phyloP scores from a whole-genome alignment of 2,888 invertebrate species.

The Hypena proboscidalis region DNA sequence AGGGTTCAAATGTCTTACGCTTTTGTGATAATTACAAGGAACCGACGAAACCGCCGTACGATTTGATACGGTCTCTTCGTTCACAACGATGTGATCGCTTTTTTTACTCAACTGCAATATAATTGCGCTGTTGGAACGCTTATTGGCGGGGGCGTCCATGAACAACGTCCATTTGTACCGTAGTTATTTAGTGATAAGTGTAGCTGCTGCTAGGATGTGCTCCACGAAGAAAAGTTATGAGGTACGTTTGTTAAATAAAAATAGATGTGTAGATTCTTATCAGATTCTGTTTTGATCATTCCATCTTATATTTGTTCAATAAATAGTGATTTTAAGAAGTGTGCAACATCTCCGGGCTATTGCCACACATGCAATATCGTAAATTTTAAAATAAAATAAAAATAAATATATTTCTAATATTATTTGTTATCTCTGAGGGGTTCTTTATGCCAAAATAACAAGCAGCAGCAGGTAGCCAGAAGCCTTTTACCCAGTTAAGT shows the following conservation, averaged over 20 bases:
- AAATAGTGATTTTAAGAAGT: too few species aligned
- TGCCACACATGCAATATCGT: too few species aligned
- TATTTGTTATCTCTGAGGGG: too few species aligned
- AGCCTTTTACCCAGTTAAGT: too few species aligned
- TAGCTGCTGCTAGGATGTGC: constrained; percentile 61
- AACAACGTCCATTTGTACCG: constrained; percentile 52
- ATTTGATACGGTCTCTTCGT: constrained; percentile 28
- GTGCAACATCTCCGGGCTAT: too few species aligned
- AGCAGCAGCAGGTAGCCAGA: too few species aligned
- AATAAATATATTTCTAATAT: too few species aligned
- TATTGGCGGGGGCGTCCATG: constrained; percentile 53
- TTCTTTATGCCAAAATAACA: too few species aligned
- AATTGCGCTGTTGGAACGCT: constrained; percentile 37
- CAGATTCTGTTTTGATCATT: too few species aligned
- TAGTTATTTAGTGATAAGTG: constrained; percentile 55
- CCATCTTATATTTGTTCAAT: too few species aligned
- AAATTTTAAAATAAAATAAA: too few species aligned
- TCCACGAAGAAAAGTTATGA: constrained; percentile 65
- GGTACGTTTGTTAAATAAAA: constrained; percentile 55
- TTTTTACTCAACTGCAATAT: constrained; percentile 45
- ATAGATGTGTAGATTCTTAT: too few species aligned
- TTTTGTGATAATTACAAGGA: constrained; percentile 54
- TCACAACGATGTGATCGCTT: constrained; percentile 40
- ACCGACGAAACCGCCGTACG: constrained; percentile 37
- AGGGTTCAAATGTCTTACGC: constrained; percentile 69